Conservation (phyloP, 2,113 vertebrate genomes). For the Butorides virescens region DNA sequence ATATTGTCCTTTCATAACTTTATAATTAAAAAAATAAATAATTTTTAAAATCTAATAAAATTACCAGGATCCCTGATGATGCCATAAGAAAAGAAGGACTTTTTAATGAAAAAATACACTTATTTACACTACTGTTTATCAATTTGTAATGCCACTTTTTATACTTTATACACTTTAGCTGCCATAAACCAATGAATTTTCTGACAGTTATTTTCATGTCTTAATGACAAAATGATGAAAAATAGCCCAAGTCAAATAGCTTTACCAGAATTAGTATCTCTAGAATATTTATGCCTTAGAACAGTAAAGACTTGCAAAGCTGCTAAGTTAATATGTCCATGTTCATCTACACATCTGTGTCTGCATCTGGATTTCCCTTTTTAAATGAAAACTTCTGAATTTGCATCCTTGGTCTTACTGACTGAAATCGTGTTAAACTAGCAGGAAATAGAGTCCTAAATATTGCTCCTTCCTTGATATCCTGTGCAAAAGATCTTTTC, state of each 20-base stretch:
- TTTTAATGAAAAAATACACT: neutral
- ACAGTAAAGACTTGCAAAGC: neutral
- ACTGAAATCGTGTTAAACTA: neutral
- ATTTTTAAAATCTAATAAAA: neutral
- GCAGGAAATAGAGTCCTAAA: neutral
- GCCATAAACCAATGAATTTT: neutral
- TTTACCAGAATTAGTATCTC: neutral
- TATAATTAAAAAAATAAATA: neutral
- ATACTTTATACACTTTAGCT: neutral
- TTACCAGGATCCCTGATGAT: neutral
- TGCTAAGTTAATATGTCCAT: neutral
- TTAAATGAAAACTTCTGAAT: neutral
- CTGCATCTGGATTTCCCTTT: neutral
- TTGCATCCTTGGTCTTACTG: neutral
- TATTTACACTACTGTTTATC: neutral
- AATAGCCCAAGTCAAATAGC: neutral
- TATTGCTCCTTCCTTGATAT: neutral
- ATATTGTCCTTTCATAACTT: neutral
- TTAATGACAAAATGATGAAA: neutral
- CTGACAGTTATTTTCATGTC: neutral
- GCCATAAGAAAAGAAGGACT: neutral
- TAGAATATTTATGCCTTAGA: neutral
- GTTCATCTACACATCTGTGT: neutral
- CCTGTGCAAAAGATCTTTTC: neutral
- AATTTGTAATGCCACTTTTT: neutral